phyloP scores from a whole-genome alignment of 1,140 invertebrate genomes.

The Drosophila novamexicana region DNA sequence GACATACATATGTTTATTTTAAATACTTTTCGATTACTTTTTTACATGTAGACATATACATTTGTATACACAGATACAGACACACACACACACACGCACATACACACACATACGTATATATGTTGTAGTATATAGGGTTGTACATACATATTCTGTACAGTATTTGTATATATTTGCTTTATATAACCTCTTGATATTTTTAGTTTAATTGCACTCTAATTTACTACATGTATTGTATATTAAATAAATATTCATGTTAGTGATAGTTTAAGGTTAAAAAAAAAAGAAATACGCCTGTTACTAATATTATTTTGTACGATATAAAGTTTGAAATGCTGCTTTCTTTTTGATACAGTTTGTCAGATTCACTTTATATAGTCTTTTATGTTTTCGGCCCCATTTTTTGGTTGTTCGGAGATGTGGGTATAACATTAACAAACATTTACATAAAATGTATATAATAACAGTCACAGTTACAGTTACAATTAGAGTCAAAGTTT shows the following conservation, averaged over 20 bases:
- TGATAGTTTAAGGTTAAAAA: slow-evolving; percentile 26
- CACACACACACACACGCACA: not conserved
- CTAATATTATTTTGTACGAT: slow-evolving; percentile 19
- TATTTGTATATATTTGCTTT: slow-evolving; percentile 3
- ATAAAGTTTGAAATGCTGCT: slow-evolving; percentile 25
- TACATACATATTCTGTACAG: slow-evolving; percentile 12
- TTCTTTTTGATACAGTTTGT: slow-evolving; percentile 25
- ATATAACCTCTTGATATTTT: slow-evolving; percentile 5
- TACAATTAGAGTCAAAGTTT: slow-evolving; percentile 41
- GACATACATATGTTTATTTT: slow-evolving; percentile 2
- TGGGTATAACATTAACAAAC: slow-evolving; percentile 20
- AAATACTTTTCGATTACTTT: slow-evolving; percentile 17
- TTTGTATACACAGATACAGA: not conserved
- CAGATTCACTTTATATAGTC: slow-evolving; percentile 35
- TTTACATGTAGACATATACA: slow-evolving; percentile 14
- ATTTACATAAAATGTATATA: slow-evolving; percentile 25
- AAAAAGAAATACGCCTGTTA: not conserved
- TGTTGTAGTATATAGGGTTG: slow-evolving; percentile 15
- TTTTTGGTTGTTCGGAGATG: slow-evolving; percentile 14
- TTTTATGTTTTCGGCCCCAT: slow-evolving; percentile 28
- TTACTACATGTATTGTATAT: slow-evolving; percentile 15
- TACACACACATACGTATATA: slow-evolving; percentile 10
- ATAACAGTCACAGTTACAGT: slow-evolving; percentile 41
- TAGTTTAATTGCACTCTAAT: slow-evolving; percentile 26
- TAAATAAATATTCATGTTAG: slow-evolving; percentile 1